Percentiles rank a stretch among this genome's conserved stretches.
Conservation (phyloP, 1,140 invertebrate genomes). For the Drosophila persimilis region DNA sequence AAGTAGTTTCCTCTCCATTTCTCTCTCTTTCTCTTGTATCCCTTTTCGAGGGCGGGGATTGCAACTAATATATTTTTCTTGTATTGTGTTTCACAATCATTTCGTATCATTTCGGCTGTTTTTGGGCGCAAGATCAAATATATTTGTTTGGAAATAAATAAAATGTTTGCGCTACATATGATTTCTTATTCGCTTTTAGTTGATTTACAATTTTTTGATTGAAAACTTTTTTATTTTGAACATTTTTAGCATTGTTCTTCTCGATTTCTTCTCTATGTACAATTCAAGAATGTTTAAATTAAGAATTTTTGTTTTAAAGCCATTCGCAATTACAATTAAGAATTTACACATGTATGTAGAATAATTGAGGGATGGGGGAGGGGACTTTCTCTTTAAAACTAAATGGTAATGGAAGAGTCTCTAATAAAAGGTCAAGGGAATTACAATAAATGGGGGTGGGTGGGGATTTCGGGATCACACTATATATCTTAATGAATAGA, state of each 20-base stretch:
- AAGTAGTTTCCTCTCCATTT: conserved; percentile 57
- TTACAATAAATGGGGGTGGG: conserved; percentile 39
- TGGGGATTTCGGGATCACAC: neutral
- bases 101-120: conserved; percentile 13
- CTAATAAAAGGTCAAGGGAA: conserved; percentile 48
- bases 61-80: conserved; percentile 57
- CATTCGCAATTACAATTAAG: conserved; percentile 53
- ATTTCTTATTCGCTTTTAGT: conserved; percentile 34
- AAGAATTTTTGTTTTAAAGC: conserved; percentile 69
- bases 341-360: conserved; percentile 43
- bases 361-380: neutral
- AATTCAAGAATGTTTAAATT: conserved; percentile 75
- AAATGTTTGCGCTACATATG: conserved; percentile 49
- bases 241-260: conserved; percentile 52
- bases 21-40: conserved; percentile 34
- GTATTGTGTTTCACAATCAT: conserved; percentile 57
- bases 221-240: conserved; percentile 49
- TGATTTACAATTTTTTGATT: conserved; percentile 33
- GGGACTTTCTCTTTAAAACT: conserved; percentile 37
- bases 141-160: conserved; percentile 58
- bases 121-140: conserved; percentile 50
- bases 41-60: conserved; percentile 38
- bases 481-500: conserved; percentile 62
- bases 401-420: conserved; percentile 73
- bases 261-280: conserved; percentile 54